These are phyloP conservation scores for Vultur gryphus DNA, from an alignment of 2,797 vertebrate species.

Conservation along the genomic window DNA sequence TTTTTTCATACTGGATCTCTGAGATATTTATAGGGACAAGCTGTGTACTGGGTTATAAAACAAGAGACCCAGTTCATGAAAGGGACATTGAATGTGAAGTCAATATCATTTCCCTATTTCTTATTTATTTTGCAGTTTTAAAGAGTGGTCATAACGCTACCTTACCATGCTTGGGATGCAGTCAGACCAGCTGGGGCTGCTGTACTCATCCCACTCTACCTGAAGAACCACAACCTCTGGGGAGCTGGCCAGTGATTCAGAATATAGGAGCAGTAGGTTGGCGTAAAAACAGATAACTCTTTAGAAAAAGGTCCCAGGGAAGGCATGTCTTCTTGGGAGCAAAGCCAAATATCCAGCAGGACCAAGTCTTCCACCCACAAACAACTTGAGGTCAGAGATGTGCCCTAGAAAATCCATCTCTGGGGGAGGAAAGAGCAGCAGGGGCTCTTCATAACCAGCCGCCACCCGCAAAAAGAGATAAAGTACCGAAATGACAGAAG, in stretches of 20 bases:
- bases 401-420: not conserved
- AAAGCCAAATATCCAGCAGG: not conserved
- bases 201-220: not conserved
- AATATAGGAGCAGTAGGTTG: not conserved
- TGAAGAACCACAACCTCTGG: not conserved
- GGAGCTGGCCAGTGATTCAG: not conserved
- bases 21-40: constrained; percentile 25
- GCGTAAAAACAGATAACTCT: not conserved
- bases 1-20: not conserved
- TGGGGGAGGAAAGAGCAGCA: not conserved
- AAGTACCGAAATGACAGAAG: not conserved
- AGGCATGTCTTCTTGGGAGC: not conserved
- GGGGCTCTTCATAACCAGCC: not conserved
- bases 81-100: constrained; percentile 12
- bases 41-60: constrained; percentile 5
- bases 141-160: not conserved
- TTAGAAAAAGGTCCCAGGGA: not conserved
- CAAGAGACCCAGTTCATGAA: constrained; percentile 15
- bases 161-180: not conserved
- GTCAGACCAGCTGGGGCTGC: not conserved
- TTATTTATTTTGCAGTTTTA: constrained; percentile 30
- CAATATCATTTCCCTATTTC: not conserved
- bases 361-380: not conserved
- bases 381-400: not conserved
- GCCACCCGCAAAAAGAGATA: not conserved